A percentile compares a stretch with the other conserved stretches of the same genome.
Conservation (phyloP, 2,797 vertebrate species). For the Melanotaenia boesemani region DNA sequence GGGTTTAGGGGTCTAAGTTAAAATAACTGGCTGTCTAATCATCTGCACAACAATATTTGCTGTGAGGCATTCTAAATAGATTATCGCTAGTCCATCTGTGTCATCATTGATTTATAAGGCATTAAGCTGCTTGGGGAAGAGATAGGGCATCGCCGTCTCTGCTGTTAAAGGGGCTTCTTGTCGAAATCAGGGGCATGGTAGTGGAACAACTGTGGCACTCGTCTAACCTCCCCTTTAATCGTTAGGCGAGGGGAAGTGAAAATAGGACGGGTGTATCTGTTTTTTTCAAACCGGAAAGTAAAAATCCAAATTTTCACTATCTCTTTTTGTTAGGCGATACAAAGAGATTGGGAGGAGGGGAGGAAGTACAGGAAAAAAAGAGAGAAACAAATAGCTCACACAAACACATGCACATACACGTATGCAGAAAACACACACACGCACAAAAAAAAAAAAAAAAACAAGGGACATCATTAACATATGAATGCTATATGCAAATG, state of each 20-base stretch:
- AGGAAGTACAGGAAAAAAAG: slow-evolving; percentile 79
- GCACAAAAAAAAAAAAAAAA: slow-evolving; percentile 71
- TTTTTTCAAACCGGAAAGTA: slow-evolving; percentile 69
- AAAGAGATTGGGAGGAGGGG: slow-evolving; percentile 81
- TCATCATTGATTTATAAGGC: slow-evolving; percentile 99
- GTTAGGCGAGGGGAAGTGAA: slow-evolving; percentile 79
- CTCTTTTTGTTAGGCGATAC: slow-evolving; percentile 78
- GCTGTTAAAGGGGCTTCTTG: slow-evolving; percentile 93
- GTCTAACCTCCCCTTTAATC: slow-evolving; percentile 89
- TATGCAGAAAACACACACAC: slow-evolving; percentile 25
- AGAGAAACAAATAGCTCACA: slow-evolving; percentile 72
- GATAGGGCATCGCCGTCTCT: slow-evolving; percentile 85
- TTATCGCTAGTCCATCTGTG: slow-evolving; percentile 99
- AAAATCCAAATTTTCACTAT: slow-evolving; percentile 91
- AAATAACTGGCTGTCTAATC: slow-evolving; percentile 98
- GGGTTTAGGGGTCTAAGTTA: slow-evolving; percentile 82
- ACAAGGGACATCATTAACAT: slow-evolving; percentile 99
- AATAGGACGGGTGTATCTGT: slow-evolving; percentile 83
- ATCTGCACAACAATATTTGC: slow-evolving; percentile 99
- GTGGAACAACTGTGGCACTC: slow-evolving; percentile 86
- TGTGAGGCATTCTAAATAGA: slow-evolving; percentile 99
- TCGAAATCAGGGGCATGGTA: slow-evolving; percentile 90
- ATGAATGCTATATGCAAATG: slow-evolving; percentile 99
- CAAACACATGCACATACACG: slow-evolving; percentile 68
- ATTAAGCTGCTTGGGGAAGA: slow-evolving; percentile 95